Percentiles rank a stretch among this genome's conserved stretches.
These are phyloP conservation scores for pig (Sus scrofa) DNA, from an alignment of 2,113 vertebrate genomes.

Conservation along the genomic window T2T-Sscrofa CM000830.6:122755001-122755500, in stretches of 20 bases:
- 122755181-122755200: constrained; percentile 38
- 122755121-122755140: background rate
- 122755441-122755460: background rate
- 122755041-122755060: background rate
- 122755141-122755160: constrained; percentile 53
- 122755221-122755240: constrained; percentile 9
- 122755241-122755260: background rate
- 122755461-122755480: background rate
- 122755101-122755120: background rate
- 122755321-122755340: accelerated
- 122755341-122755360: constrained; percentile 30
- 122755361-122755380: background rate
- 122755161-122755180: constrained; percentile 30
- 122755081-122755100: background rate
- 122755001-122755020: background rate
- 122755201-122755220: background rate
- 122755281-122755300: background rate
- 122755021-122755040: constrained; percentile 15
- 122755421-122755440: background rate
- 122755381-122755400: constrained; percentile 37
- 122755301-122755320: background rate
- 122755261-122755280: background rate
- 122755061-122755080: constrained; percentile 7
- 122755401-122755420: constrained; percentile 8
- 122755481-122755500: constrained; percentile 36